A percentile compares a stretch with the other conserved stretches of the same genome.
Conservation (phyloP, 2,888 invertebrate species). For the Harpalus rubripes region DNA sequence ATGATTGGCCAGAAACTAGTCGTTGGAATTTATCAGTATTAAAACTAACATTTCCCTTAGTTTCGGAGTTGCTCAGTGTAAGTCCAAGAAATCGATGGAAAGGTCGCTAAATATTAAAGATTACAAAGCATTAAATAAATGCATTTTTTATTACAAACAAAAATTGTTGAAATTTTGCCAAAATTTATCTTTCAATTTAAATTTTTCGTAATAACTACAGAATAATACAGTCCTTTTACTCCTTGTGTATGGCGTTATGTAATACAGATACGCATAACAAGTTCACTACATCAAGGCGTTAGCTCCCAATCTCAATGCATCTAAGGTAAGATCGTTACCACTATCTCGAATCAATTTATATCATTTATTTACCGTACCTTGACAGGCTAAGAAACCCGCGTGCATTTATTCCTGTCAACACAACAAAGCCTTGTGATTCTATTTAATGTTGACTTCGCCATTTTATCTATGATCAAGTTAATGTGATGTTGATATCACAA, state of each 20-base stretch:
- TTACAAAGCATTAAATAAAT: no score
- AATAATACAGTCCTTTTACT: no score
- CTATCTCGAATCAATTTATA: slow-evolving; percentile 55
- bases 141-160: no score
- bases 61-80: no score
- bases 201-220: no score
- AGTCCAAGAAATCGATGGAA: no score
- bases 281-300: slow-evolving; percentile 14
- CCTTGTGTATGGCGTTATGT: background rate
- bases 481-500: slow-evolving; percentile 45
- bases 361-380: slow-evolving; percentile 55
- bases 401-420: slow-evolving; percentile 49
- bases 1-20: no score
- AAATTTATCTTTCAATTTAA: no score
- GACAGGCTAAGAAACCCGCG: slow-evolving; percentile 27
- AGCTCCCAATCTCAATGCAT: background rate
- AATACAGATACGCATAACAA: background rate
- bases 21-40: no score
- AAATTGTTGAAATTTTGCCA: no score
- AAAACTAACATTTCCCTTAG: no score
- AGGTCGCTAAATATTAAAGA: no score
- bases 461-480: slow-evolving; percentile 33
- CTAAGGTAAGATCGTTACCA: slow-evolving; percentile 11
- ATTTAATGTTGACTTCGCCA: slow-evolving; percentile 28
- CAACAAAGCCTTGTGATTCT: slow-evolving; percentile 33